These are phyloP conservation scores for Bostrychus sinensis DNA, from an alignment of 2,113 vertebrate species.

Conservation along the genomic window DNA sequence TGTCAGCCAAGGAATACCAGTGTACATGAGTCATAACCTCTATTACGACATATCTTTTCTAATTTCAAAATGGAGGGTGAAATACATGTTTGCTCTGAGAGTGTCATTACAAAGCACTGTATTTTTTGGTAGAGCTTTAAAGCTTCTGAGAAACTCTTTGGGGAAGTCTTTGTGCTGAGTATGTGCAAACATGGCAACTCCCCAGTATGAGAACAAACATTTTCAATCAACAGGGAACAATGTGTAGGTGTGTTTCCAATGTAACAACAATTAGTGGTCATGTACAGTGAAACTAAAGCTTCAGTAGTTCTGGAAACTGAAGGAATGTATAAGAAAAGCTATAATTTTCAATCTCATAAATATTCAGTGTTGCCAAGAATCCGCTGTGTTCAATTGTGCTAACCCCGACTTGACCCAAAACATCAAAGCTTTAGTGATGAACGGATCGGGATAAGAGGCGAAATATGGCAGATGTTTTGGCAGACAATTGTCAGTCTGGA, in stretches of 20 bases:
- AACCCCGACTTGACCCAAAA: constrained; percentile 19
- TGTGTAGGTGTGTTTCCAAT: constrained; percentile 15
- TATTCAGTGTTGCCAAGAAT: constrained; percentile 32
- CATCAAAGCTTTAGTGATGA: constrained; percentile 60
- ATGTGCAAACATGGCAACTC: constrained; percentile 44
- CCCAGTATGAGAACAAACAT: constrained; percentile 36
- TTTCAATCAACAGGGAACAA: constrained; percentile 42
- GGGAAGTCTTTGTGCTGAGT: constrained; percentile 62
- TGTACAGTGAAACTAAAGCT: constrained; percentile 13
- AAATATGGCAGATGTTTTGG: constrained; percentile 49
- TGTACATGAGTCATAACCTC: background rate
- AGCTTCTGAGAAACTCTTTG: constrained; percentile 54
- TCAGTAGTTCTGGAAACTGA: background rate
- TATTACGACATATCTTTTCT: constrained; percentile 4
- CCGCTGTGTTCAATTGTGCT: constrained; percentile 22
- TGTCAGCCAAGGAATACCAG: background rate
- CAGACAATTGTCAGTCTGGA: constrained; percentile 57
- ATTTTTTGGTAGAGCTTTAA: constrained; percentile 19
- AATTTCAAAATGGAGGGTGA: background rate
- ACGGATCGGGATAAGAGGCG: constrained; percentile 58
- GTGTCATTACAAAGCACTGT: background rate
- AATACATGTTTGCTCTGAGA: background rate
- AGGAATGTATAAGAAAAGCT: constrained; percentile 8
- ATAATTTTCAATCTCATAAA: constrained; percentile 27
- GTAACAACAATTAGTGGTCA: constrained; percentile 26